phyloP scores from a whole-genome alignment of 2,888 invertebrate species.

The Mycogona germanica region DNA sequence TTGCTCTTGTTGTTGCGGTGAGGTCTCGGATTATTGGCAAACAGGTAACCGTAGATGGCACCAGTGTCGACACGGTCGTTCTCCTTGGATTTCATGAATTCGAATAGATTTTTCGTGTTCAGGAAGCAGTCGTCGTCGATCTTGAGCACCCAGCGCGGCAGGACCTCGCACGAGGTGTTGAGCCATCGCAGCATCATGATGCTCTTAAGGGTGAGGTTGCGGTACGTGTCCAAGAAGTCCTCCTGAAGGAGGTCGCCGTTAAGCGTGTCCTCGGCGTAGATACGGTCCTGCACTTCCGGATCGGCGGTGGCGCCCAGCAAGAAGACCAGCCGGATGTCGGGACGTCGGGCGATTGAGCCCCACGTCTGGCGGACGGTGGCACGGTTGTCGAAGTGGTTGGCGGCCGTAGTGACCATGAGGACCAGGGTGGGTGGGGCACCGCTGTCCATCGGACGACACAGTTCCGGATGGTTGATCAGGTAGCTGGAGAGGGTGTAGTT shows the following conservation, averaged over 20 bases:
- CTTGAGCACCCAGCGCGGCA: conserved; percentile 25
- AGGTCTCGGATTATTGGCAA: conserved; percentile 11
- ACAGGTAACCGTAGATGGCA: conserved; percentile 23
- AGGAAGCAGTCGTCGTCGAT: conserved; percentile 27
- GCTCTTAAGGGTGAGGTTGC: conserved; percentile 26
- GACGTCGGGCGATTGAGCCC: conserved; percentile 22
- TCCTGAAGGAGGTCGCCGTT: conserved; percentile 26
- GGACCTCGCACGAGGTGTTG: conserved; percentile 22
- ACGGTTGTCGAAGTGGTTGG: conserved; percentile 14
- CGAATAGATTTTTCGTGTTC: conserved; percentile 24
- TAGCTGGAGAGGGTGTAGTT: conserved; percentile 1
- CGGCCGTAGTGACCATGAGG: conserved; percentile 17
- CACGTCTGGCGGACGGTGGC: conserved; percentile 29
- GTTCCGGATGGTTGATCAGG: conserved; percentile 6
- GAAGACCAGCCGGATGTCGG: conserved; percentile 22
- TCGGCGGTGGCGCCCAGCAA: conserved; percentile 18
- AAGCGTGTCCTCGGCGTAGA: conserved; percentile 22
- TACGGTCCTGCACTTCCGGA: conserved; percentile 12
- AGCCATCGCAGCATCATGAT: conserved; percentile 26
- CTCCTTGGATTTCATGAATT: conserved; percentile 19
- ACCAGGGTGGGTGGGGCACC: conserved; percentile 29
- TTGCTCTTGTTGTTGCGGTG: conserved; percentile 22
- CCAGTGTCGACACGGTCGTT: conserved; percentile 6
- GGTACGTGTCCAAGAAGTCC: conserved; percentile 24
- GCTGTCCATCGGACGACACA: background rate